Conservation (phyloP, 2,797 vertebrate species). For the Sebastes matsubarae region DNA sequence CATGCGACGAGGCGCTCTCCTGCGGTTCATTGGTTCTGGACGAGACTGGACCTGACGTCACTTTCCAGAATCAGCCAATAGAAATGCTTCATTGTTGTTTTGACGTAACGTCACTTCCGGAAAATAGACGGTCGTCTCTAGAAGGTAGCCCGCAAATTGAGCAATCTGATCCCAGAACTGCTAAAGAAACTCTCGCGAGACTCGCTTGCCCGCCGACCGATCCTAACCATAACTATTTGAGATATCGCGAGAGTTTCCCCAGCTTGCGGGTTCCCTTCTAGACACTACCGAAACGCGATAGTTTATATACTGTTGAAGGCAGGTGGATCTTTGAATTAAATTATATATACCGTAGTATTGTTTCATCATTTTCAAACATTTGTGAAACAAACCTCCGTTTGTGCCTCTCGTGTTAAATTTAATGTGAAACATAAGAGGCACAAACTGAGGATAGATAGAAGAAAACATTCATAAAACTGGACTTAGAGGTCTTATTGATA, state of each 20-base stretch:
- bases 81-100: background rate
- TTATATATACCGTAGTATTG: too few species aligned
- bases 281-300: accelerated
- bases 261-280: too few species aligned
- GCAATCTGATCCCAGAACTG: too few species aligned
- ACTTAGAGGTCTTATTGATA: too few species aligned
- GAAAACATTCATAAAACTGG: background rate
- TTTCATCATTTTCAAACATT: background rate
- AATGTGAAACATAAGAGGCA: background rate
- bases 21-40: slow-evolving; percentile 56
- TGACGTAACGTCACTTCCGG: slow-evolving; percentile 50
- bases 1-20: slow-evolving; percentile 45
- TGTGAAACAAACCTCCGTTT: background rate
- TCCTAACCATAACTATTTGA: too few species aligned
- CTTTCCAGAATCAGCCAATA: slow-evolving; percentile 31
- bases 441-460: too few species aligned
- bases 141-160: too few species aligned
- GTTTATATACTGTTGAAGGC: background rate
- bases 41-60: background rate
- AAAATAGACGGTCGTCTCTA: background rate
- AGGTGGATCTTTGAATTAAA: background rate
- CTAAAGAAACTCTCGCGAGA: too few species aligned
- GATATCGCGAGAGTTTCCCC: too few species aligned
- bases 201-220: too few species aligned
- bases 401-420: background rate